Percentiles rank a stretch among this genome's conserved stretches.
Evolutionary conservation across 2,888 invertebrate genomes (phyloP).

Genomic region (Microplitis manilae): DNA sequence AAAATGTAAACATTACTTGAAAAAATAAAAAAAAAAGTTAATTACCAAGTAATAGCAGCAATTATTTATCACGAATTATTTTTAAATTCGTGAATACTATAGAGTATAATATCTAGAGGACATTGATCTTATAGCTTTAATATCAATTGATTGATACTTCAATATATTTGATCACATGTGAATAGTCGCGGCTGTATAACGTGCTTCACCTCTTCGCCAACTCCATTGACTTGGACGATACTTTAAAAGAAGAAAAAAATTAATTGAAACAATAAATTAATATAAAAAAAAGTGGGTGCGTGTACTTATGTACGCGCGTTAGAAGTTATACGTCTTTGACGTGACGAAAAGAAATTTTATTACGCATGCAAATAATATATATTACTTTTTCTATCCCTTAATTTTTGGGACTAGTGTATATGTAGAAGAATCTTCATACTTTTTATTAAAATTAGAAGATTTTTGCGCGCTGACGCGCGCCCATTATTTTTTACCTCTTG

Average conservation of each 20-base stretch:
- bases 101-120: background rate
- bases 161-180: slow-evolving; percentile 81
- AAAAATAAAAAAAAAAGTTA: background rate
- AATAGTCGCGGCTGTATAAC: slow-evolving; percentile 95
- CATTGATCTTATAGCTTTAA: slow-evolving; percentile 17
- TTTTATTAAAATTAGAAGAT: too few relatives aligned
- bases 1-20: background rate
- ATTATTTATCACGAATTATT: background rate
- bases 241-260: slow-evolving; percentile 74
- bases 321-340: too few relatives aligned
- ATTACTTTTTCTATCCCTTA: too few relatives aligned
- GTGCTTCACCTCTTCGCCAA: slow-evolving; percentile 91
- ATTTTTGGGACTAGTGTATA: too few relatives aligned
- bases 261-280: background rate
- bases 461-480: too few relatives aligned
- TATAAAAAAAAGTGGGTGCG: too few relatives aligned
- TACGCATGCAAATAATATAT: too few relatives aligned
- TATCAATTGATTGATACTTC: slow-evolving; percentile 36
- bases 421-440: too few relatives aligned
- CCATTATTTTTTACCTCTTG: too few relatives aligned
- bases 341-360: too few relatives aligned
- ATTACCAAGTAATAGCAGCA: background rate
- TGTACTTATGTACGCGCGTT: too few relatives aligned
- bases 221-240: slow-evolving; percentile 96
- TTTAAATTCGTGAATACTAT: background rate